Conservation (phyloP, 64 coral and sea anemone genomes). For the Stylophora pistillata region DNA sequence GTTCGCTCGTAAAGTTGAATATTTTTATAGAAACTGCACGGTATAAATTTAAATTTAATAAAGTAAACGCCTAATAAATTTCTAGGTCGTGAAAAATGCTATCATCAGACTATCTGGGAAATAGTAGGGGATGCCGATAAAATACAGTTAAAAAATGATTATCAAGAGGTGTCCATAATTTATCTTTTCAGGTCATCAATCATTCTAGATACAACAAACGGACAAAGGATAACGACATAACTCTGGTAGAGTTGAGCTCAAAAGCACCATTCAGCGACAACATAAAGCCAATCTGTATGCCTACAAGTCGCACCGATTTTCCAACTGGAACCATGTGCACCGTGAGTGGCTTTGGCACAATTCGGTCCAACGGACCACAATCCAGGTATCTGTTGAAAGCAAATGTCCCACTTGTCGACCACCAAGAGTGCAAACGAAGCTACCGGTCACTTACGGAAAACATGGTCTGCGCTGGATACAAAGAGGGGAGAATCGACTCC, state of each 20-base stretch:
- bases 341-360: conserved; percentile 20
- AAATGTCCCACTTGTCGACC: conserved; percentile 7
- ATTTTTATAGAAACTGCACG: no score
- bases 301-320: background rate
- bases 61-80: no score
- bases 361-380: background rate
- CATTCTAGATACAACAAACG: conserved; percentile 24
- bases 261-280: conserved; percentile 7
- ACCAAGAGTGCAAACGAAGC: background rate
- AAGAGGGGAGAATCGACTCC: conserved; percentile 12
- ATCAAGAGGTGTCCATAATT: background rate
- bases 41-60: no score
- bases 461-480: conserved; percentile 41
- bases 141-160: background rate
- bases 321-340: conserved; percentile 1
- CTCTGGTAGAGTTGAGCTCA: conserved; percentile 20
- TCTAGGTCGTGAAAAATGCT: no score
- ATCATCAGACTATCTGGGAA: no score
- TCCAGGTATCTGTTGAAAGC: conserved; percentile 22
- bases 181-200: background rate
- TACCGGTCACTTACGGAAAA: background rate
- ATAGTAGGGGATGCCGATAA: background rate
- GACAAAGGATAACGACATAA: conserved; percentile 24
- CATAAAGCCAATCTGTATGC: conserved; percentile 51
- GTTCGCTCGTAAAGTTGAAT: no score